Conservation (phyloP, 2,888 invertebrate species). For the Lysandra coridon region DNA sequence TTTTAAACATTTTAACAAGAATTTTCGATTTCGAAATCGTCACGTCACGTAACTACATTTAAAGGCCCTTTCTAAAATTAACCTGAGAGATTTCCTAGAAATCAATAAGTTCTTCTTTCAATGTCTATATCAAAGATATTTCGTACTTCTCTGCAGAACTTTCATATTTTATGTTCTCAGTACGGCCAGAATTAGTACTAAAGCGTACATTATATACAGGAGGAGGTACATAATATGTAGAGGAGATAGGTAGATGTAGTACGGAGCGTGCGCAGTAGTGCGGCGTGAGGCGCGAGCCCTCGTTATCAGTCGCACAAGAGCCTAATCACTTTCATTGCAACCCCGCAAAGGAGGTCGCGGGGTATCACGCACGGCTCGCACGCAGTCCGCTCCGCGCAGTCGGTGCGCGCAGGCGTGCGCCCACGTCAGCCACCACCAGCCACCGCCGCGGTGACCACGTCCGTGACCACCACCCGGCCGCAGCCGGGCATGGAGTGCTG, state of each 20-base stretch:
- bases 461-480: conserved; percentile 51
- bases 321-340: conserved; percentile 77
- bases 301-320: conserved; percentile 74
- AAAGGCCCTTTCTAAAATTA: not conserved
- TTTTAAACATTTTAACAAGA: too few species aligned
- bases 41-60: not conserved
- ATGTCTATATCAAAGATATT: not conserved
- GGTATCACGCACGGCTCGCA: conserved; percentile 56
- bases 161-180: not conserved
- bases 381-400: conserved; percentile 48
- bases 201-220: not conserved
- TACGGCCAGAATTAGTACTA: not conserved
- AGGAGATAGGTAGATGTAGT: conserved; percentile 16
- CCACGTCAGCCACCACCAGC: conserved; percentile 43
- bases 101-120: too few species aligned
- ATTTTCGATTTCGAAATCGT: too few species aligned
- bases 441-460: conserved; percentile 49
- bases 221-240: not conserved
- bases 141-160: not conserved
- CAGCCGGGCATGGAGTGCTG: conserved; percentile 77
- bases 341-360: conserved; percentile 69
- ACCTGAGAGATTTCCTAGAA: not conserved
- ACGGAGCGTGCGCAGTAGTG: conserved; percentile 14
- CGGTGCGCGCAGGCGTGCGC: conserved; percentile 51
- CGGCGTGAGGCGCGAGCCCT: conserved; percentile 49